Conservation (phyloP, 2,888 invertebrate genomes). For the Diaperis boleti region DNA sequence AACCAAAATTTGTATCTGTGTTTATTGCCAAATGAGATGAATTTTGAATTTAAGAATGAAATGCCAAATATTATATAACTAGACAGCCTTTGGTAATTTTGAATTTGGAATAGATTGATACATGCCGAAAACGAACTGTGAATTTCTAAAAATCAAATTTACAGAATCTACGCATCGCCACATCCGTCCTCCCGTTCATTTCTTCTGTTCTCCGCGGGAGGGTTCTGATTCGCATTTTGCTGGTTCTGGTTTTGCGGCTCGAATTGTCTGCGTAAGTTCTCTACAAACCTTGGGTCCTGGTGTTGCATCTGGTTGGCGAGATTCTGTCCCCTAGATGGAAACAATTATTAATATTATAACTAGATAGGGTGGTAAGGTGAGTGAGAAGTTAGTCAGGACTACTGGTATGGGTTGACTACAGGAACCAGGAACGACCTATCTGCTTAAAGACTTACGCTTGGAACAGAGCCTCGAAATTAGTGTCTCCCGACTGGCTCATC, state of each 20-base stretch:
- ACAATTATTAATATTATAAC: background rate
- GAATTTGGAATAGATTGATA: no score
- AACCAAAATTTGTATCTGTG: background rate
- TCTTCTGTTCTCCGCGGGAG: no score
- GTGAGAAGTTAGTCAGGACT: background rate
- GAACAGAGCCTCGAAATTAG: constrained; percentile 59
- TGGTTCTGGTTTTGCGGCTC: background rate
- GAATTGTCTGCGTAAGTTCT: constrained; percentile 69
- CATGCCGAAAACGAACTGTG: background rate
- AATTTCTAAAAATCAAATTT: background rate
- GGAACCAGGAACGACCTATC: constrained; percentile 4
- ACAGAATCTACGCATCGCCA: background rate
- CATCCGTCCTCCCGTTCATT: constrained; percentile 7
- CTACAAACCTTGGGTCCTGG: constrained; percentile 85
- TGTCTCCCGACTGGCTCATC: constrained; percentile 55
- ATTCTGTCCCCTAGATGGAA: constrained; percentile 74
- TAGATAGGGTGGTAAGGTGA: no score
- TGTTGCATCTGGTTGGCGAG: constrained; percentile 86
- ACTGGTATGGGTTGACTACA: background rate
- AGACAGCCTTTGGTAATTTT: background rate
- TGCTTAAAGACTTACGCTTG: constrained; percentile 56
- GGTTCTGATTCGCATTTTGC: background rate
- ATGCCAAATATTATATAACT: background rate
- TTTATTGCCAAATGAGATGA: constrained; percentile 1
- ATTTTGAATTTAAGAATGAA: background rate